Conservation (phyloP, 2,113 vertebrate species). For the Alaudala cheleensis region DNA sequence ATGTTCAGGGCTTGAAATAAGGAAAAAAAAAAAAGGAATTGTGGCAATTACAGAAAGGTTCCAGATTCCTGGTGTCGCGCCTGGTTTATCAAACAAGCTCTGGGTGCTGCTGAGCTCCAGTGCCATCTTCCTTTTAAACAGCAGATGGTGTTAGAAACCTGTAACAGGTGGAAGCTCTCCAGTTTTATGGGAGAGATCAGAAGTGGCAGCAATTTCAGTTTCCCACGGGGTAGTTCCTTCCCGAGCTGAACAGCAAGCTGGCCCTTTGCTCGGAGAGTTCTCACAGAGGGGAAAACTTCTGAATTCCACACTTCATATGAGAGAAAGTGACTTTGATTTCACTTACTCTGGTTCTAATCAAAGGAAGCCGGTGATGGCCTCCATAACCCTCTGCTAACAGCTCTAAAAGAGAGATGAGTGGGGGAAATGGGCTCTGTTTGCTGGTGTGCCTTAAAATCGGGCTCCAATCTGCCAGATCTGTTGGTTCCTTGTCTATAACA, state of each 20-base stretch:
- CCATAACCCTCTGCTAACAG: not conserved
- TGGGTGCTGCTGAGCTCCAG: not conserved
- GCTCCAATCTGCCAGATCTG: not conserved
- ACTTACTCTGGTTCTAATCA: not conserved
- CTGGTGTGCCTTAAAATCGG: not conserved
- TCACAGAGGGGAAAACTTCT: not conserved
- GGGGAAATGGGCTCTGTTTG: conserved; percentile 23
- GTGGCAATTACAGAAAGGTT: not conserved
- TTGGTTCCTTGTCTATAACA: conserved; percentile 21
- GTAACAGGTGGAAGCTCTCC: conserved; percentile 65
- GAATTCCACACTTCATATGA: not conserved
- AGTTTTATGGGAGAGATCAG: conserved; percentile 41
- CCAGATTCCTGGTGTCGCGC: not conserved
- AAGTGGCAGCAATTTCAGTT: conserved; percentile 55
- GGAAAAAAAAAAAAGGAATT: not conserved
- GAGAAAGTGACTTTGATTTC: not conserved
- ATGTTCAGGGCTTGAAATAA: not conserved
- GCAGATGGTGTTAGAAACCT: conserved; percentile 76
- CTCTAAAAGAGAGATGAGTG: not conserved
- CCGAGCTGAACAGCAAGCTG: conserved; percentile 6
- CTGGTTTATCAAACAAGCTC: not conserved
- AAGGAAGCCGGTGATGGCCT: conserved; percentile 12
- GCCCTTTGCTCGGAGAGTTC: not conserved
- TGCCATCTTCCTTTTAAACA: conserved; percentile 68
- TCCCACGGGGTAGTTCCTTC: conserved; percentile 55